phyloP scores from a whole-genome alignment of 2,113 vertebrate genomes.

The Dromiciops gliroides region DNA sequence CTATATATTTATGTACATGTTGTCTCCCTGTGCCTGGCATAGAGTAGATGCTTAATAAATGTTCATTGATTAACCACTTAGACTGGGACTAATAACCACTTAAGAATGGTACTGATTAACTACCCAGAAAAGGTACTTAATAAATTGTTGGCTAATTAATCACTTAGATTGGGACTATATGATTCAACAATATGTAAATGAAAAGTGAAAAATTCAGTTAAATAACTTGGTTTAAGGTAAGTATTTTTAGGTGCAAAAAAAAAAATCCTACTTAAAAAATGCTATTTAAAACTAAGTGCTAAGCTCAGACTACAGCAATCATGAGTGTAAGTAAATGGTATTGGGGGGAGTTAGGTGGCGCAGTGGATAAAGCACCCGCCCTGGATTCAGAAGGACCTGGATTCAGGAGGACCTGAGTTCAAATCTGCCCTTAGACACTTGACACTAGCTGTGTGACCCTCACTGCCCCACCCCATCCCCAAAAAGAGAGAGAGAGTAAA shows the following conservation, averaged over 20 bases:
- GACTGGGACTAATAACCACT: neutral
- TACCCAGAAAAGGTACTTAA: neutral
- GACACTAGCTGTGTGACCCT: too few species aligned
- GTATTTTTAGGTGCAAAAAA: neutral
- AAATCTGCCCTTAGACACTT: too few species aligned
- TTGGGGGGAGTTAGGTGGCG: too few species aligned
- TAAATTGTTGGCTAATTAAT: neutral
- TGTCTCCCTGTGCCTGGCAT: neutral
- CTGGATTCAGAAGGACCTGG: too few species aligned
- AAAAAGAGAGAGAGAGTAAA: too few species aligned
- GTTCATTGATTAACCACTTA: neutral
- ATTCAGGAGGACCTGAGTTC: too few species aligned
- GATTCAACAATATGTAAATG: neutral
- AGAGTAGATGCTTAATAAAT: too few species aligned
- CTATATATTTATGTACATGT: neutral
- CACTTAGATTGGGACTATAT: too few species aligned
- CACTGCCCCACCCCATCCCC: too few species aligned
- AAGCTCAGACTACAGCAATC: neutral
- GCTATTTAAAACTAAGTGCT: neutral
- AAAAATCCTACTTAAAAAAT: neutral
- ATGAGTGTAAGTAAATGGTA: neutral
- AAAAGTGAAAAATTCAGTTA: neutral
- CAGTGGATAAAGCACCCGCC: too few species aligned
- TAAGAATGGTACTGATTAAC: too few species aligned
- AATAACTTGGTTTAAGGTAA: neutral